Base-by-base conservation (phyloP, 2,113 vertebrate species). In the Thunnus thynnus region DNA sequence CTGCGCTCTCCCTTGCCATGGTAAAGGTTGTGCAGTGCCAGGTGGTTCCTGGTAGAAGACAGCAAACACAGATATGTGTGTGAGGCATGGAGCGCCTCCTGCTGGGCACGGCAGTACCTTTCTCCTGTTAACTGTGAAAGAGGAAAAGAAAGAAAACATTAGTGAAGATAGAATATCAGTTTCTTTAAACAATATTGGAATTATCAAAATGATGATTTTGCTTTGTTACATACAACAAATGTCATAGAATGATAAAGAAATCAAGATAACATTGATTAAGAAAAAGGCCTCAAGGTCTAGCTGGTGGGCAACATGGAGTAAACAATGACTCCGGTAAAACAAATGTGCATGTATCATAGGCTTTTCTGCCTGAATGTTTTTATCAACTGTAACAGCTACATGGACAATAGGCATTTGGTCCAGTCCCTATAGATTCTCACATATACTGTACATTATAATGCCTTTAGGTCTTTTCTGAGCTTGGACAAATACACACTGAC, bases 11-110 rank as follows among this genome's bases (percentile, higher is more conserved):
- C 97, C 76, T 92, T 96, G 63, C 92, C 91, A 32, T 99, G 98
- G 90, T 97, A 99, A 27, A 95, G 92, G 72, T 91, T 93, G 85
- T 99, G 97, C 17, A 99, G 94, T 4, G 91, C 79, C 70, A 93
- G 22, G 20, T 99, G 97, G 56, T 94, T 78, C 13, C 98, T 95
- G 20, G 95, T 92, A 11, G 96, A 97, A 6, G 92, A 86, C 16
- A 99, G 92, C 72, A 99, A 93, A 89, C 97, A 99, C 54, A 97
- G 94, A 76, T 99, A 99, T 2, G 97, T 96, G 75, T 95, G 92
- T 0, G 98, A 96, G 68, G 96, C 94, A 76, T 98, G 98, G 52
- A 96, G 96, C 3, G 97, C 95, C 76, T 98, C 97, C 63, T 95
- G 95, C 68, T 96, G 97, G 52, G 97, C 97, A 13, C 97, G 95